Conservation (phyloP, 2,113 vertebrate genomes). For the Benitochromis conjunctus region DNA sequence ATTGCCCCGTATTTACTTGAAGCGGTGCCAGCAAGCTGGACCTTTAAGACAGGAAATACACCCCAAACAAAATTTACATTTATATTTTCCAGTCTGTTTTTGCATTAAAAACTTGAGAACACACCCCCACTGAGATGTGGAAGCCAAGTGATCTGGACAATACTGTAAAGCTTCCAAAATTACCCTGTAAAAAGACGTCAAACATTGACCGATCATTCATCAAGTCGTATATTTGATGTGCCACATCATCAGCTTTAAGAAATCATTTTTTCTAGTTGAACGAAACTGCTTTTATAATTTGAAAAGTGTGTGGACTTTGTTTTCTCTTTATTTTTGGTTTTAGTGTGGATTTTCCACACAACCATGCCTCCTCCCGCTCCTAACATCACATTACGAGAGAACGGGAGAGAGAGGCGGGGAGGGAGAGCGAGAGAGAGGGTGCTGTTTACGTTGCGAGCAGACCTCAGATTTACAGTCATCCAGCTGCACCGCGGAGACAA, state of each 20-base stretch:
- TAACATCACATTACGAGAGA: not conserved
- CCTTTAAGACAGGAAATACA: constrained; percentile 9
- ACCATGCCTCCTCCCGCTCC: constrained; percentile 4
- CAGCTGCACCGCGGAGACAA: not conserved
- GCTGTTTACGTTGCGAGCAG: constrained; percentile 23
- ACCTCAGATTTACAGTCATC: not conserved
- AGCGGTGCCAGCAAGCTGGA: not conserved
- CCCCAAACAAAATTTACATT: not conserved
- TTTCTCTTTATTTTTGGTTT: not conserved
- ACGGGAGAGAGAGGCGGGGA: not conserved
- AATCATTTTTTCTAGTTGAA: not conserved
- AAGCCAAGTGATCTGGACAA: not conserved
- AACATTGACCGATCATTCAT: not conserved
- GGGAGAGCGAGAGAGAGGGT: not conserved
- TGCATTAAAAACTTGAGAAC: not conserved
- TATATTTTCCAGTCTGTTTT: not conserved
- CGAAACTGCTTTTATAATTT: not conserved
- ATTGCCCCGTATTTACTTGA: not conserved
- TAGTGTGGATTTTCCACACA: not conserved
- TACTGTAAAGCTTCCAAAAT: not conserved
- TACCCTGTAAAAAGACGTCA: not conserved
- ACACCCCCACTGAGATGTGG: not conserved
- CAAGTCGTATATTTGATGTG: not conserved
- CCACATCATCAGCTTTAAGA: not conserved
- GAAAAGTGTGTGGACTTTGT: not conserved